A percentile compares a stretch with the other conserved stretches of the same genome.
These are phyloP conservation scores for Donacobius atricapilla DNA, from an alignment of 2,113 vertebrate species.

Conservation along the genomic window DNA sequence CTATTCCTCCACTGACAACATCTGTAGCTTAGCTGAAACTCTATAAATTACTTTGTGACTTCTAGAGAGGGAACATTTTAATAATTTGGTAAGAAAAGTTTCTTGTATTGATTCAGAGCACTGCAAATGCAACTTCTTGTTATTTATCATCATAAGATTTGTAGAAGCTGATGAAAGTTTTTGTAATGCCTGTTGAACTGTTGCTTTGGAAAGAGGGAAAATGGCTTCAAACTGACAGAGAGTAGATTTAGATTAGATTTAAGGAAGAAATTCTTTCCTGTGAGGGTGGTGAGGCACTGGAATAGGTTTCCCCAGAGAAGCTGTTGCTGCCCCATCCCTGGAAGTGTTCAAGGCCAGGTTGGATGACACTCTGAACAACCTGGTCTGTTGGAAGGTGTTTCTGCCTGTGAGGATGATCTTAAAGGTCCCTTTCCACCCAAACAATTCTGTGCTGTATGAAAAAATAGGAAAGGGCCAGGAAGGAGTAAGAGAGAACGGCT, in stretches of 20 bases:
- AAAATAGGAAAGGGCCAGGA: neutral
- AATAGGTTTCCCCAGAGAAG: neutral
- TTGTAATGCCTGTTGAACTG: neutral
- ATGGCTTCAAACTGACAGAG: neutral
- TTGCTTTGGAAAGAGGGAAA: neutral
- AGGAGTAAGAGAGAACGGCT: neutral
- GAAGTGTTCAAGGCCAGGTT: neutral
- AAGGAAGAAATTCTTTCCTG: neutral
- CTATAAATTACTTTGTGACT: neutral
- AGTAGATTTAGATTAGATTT: neutral
- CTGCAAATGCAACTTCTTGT: neutral
- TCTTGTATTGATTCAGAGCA: neutral
- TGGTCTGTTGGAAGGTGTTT: rapidly evolving
- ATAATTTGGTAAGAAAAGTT: neutral
- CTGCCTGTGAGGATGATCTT: neutral
- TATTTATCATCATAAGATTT: neutral
- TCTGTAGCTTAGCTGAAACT: neutral
- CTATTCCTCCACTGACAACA: neutral
- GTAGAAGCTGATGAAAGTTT: neutral
- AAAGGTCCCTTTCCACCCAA: neutral
- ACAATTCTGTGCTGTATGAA: neutral
- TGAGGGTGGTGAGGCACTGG: neutral
- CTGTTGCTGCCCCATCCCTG: rapidly evolving
- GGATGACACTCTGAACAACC: neutral
- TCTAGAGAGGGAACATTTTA: neutral